phyloP scores from a whole-genome alignment of 2,797 vertebrate species.

The Rallus crepitans region DNA sequence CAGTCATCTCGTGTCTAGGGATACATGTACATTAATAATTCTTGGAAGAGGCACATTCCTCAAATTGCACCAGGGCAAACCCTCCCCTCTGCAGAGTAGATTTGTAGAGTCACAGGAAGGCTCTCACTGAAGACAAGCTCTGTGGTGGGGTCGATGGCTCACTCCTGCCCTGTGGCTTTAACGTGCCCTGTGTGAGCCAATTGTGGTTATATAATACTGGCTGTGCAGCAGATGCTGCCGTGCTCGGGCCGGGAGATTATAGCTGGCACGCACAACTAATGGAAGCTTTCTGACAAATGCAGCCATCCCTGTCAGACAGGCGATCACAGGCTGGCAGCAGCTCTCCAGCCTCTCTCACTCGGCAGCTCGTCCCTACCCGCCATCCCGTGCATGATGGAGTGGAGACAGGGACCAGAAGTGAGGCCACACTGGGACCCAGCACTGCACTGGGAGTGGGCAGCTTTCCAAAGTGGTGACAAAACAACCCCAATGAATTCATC shows the following conservation, averaged over 20 bases:
- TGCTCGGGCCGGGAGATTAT: constrained; percentile 61
- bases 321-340: neutral
- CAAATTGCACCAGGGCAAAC: accelerated
- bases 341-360: neutral
- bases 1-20: neutral
- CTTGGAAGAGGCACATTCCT: neutral
- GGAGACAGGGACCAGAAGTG: accelerated
- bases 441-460: neutral
- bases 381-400: neutral
- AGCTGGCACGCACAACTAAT: constrained; percentile 62
- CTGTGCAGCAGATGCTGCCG: constrained; percentile 66
- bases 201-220: constrained; percentile 68
- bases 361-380: neutral
- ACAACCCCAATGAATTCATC: accelerated
- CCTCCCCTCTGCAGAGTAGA: too few species aligned
- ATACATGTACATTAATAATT: neutral
- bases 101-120: neutral
- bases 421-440: accelerated
- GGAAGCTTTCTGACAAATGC: constrained; percentile 66
- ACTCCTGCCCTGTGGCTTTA: neutral
- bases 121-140: neutral
- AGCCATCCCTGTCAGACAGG: neutral
- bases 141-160: neutral
- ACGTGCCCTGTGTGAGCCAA: neutral
- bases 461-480: neutral